Evolutionary conservation across 2,113 vertebrate genomes (phyloP), one percentile per base, ranked within the genome.

Genomic region (Galeopterus variegatus): DNA sequence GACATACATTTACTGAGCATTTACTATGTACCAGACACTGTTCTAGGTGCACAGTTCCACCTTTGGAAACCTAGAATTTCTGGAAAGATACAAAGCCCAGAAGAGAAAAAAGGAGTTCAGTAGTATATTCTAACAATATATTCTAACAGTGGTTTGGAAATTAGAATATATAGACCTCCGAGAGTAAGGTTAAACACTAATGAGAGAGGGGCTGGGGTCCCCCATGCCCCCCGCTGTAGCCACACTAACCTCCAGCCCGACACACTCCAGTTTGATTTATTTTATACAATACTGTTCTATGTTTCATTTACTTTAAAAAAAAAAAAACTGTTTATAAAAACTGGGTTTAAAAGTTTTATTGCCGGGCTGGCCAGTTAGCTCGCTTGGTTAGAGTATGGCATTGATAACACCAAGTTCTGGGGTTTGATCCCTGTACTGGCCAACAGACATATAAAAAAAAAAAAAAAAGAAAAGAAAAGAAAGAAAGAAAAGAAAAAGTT

Each of bases 261-360:
- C 9, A 9, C 62, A 48, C 15, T 50, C 36, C 24, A 60, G 18
- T 87, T 84, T 73, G 13, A 95, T 88, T 26, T 52, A 1, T 12
- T 80, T 67, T 54, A 62, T 24, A 54, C 24, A 56, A 8, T 23
- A 84, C 67, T 50, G 24, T 48, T 15, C 28, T 8, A 24, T 2
- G 15, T 93, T 93, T 84, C 70, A 41, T 84, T 81, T 87, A 77
- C 36, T 28, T 96, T n/a, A n/a, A n/a, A 92, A 56, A 45, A 52
- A 90, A 62, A 60, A 60, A 28, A 67, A n/a, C 48, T 67, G 10
- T 65, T 86, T 54, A 60, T 60, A 54, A 45, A 96, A 85, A 31
- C 19, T 76, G 81, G 19, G 31, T 72, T 92, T 92, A 12, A 85
- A 96, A 95, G 12, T 77, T 64, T 72, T 54, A 79, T 70, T 75